Conservation (phyloP, 1,140 invertebrate genomes). For the Lucilia cuprina region DNA sequence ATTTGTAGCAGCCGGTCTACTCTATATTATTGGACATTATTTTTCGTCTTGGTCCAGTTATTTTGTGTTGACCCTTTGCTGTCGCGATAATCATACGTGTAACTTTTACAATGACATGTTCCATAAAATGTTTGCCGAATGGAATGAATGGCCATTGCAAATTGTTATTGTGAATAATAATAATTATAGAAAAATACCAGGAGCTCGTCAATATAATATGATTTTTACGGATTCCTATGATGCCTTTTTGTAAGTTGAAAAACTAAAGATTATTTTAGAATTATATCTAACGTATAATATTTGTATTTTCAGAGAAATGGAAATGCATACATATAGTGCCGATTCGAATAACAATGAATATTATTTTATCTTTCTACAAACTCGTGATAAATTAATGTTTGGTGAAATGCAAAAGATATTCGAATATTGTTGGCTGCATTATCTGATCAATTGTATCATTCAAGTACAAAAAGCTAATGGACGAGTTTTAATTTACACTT, state of each 20-base stretch:
- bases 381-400: background rate
- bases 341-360: background rate
- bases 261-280: background rate
- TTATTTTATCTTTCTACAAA: constrained; percentile 14
- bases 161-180: constrained; percentile 47
- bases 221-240: background rate
- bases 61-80: constrained; percentile 49
- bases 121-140: constrained; percentile 45
- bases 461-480: background rate
- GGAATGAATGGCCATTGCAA: constrained; percentile 49
- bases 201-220: background rate
- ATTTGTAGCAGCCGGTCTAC: constrained; percentile 48
- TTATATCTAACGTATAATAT: background rate
- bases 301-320: background rate
- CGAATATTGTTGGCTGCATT: constrained; percentile 42
- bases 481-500: background rate
- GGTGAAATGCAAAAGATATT: constrained; percentile 34
- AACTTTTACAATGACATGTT: constrained; percentile 58
- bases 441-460: constrained; percentile 38
- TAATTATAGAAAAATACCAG: background rate
- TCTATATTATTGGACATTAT: constrained; percentile 49
- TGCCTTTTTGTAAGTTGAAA: background rate
- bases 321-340: background rate
- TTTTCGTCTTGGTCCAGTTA: constrained; percentile 50
- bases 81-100: constrained; percentile 49